A percentile compares a stretch with the other conserved stretches of the same genome.
Evolutionary conservation across 2,113 vertebrate species (phyloP).

Genomic region (Meles meles): DNA sequence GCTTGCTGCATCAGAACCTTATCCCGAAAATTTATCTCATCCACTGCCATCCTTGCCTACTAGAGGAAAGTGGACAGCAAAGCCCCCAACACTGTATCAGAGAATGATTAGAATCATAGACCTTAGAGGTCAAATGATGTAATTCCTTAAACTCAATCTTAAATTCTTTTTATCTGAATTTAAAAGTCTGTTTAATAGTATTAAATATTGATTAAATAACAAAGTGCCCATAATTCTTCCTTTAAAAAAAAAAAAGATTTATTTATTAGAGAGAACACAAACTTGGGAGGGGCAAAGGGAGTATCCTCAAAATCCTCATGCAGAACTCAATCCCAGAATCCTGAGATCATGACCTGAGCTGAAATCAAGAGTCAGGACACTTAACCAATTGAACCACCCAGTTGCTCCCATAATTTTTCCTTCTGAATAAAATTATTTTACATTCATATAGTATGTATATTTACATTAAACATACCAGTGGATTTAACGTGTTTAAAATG

Average conservation of each 20-base stretch:
- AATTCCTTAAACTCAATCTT: slow-evolving; percentile 1
- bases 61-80: neutral
- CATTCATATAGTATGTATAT: neutral
- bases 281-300: neutral
- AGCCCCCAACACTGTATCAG: neutral
- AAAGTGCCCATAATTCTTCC: neutral
- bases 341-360: neutral
- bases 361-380: neutral
- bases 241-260: neutral
- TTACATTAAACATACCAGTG: neutral
- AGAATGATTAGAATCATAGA: neutral
- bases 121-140: neutral
- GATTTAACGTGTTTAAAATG: neutral
- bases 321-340: neutral
- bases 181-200: slow-evolving; percentile 5
- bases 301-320: neutral
- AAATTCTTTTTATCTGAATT: slow-evolving; percentile 18
- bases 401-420: neutral
- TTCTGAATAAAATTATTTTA: slow-evolving; percentile 15
- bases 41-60: neutral
- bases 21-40: neutral
- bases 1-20: neutral
- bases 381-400: neutral
- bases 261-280: neutral
- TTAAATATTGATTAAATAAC: slow-evolving; percentile 3